phyloP scores from a whole-genome alignment of 2,888 invertebrate species.

The Chaetoderma sp. region DNA sequence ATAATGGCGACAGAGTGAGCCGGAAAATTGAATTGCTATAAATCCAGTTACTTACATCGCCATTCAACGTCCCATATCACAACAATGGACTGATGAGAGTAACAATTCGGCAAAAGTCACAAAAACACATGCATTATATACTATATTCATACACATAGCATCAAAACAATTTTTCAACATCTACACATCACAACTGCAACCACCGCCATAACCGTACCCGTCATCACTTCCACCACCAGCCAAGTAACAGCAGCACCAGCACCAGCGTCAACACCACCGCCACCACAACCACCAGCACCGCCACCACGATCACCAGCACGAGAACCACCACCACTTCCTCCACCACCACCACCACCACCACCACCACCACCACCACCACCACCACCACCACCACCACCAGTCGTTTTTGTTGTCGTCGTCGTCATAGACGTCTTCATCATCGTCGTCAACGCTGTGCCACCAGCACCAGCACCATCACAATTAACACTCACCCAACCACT shows the following conservation, averaged over 20 bases:
- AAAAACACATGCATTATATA: too few relatives aligned
- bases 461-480: background rate
- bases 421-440: background rate
- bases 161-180: too few relatives aligned
- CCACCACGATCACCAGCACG: too few relatives aligned
- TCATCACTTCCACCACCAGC: background rate
- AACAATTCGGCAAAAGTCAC: too few relatives aligned
- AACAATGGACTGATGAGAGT: too few relatives aligned
- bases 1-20: too few relatives aligned
- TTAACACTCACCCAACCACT: background rate
- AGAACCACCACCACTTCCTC: background rate
- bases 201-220: background rate
- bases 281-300: too few relatives aligned
- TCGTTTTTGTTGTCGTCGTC: background rate
- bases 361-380: background rate
- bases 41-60: too few relatives aligned
- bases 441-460: background rate
- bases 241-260: background rate
- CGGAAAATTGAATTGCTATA: too few relatives aligned
- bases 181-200: background rate
- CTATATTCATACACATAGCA: too few relatives aligned
- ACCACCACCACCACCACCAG: background rate
- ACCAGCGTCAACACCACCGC: too few relatives aligned
- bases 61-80: too few relatives aligned
- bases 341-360: background rate